Evolutionary conservation across 2,113 vertebrate genomes (phyloP).

Genomic region (Dolichotis patagonum): DNA sequence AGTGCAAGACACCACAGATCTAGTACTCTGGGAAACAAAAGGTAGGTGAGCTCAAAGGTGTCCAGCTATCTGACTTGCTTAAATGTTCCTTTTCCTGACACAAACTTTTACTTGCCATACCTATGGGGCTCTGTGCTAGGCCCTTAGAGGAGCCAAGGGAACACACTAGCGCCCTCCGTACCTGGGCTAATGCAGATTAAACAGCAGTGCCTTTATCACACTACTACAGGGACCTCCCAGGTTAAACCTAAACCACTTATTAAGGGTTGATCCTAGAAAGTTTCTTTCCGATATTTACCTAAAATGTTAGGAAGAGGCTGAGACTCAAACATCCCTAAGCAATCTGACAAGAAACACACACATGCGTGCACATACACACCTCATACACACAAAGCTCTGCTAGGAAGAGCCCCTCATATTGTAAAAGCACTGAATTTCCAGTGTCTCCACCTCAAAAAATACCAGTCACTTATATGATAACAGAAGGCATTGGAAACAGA

Average conservation of each 20-base stretch:
- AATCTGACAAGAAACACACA: not conserved
- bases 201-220: not conserved
- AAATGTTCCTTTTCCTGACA: constrained; percentile 1
- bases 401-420: not conserved
- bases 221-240: not conserved
- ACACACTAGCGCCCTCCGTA: not conserved
- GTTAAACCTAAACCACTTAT: constrained; percentile 8
- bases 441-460: not conserved
- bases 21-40: not conserved
- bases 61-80: not conserved
- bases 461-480: not conserved
- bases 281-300: not conserved
- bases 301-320: constrained; percentile 6
- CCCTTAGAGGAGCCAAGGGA: not conserved
- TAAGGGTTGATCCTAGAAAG: constrained; percentile 56
- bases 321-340: not conserved
- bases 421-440: not conserved
- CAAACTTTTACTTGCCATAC: not conserved
- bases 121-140: not conserved
- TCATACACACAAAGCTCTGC: not conserved
- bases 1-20: not conserved
- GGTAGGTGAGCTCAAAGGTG: not conserved
- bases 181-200: not conserved
- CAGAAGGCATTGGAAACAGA: not conserved
- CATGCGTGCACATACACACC: not conserved